Evolutionary conservation across 92 coral and sea anemone species (phyloP).

Genomic region (Phenganax stokvisi): DNA sequence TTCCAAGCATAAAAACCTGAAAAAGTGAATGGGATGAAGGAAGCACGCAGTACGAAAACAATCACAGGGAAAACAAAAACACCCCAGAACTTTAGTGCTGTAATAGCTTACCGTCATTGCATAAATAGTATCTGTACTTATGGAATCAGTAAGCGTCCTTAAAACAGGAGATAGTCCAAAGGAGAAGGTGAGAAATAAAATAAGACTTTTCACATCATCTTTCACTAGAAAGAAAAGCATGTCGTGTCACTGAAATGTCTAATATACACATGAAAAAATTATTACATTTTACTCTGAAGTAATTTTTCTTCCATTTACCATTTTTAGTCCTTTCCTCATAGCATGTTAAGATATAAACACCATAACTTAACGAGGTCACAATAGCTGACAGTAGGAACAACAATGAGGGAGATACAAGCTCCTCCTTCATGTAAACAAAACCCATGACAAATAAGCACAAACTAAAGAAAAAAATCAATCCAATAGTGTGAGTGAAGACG

Average conservation of each 20-base stretch:
- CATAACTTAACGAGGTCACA: constrained; percentile 60
- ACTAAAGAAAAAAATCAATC: constrained; percentile 42
- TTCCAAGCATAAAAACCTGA: constrained; percentile 78
- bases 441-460: constrained; percentile 75
- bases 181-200: constrained; percentile 64
- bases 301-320: constrained; percentile 2
- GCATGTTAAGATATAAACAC: constrained; percentile 11
- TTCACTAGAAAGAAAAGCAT: constrained; percentile 44
- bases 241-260: neutral
- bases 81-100: neutral
- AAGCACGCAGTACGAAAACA: neutral
- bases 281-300: neutral
- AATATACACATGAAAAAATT: too few relatives aligned
- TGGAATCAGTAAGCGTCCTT: constrained; percentile 83
- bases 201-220: constrained; percentile 69
- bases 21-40: neutral
- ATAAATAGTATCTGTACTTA: constrained; percentile 92
- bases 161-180: constrained; percentile 78
- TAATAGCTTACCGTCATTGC: constrained; percentile 83
- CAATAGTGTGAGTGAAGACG: neutral
- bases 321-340: constrained; percentile 9
- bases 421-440: constrained; percentile 84
- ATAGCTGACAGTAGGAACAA: constrained; percentile 56
- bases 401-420: constrained; percentile 61
- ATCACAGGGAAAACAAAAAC: neutral